phyloP scores from a whole-genome alignment of 2,797 vertebrate species.

The Threskiornis aethiopicus region DNA sequence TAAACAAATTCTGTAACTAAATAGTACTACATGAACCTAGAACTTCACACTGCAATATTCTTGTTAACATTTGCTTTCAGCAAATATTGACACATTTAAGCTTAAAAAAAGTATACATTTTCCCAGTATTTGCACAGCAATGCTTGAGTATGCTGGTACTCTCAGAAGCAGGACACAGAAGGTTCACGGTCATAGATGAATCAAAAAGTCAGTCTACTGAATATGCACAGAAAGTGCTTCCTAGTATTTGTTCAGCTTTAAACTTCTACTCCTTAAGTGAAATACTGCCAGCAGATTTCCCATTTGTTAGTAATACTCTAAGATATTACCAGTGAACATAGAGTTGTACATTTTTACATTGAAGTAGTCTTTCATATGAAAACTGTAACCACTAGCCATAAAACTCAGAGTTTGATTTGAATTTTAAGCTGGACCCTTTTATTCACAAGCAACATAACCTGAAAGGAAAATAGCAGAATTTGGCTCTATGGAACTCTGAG shows the following conservation, averaged over 20 bases:
- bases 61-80: not conserved
- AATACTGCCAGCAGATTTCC: not conserved
- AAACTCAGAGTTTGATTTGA: not conserved
- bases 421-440: not conserved
- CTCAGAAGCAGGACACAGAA: not conserved
- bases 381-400: not conserved
- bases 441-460: not conserved
- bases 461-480: not conserved
- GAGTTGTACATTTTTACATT: not conserved
- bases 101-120: not conserved
- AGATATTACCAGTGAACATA: not conserved
- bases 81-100: not conserved
- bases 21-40: not conserved
- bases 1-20: not conserved
- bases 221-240: not conserved
- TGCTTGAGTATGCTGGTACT: not conserved
- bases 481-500: not conserved
- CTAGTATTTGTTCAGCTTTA: not conserved
- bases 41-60: not conserved
- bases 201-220: not conserved
- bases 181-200: not conserved
- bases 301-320: not conserved
- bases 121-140: not conserved
- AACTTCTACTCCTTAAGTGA: not conserved
- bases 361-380: not conserved